Conservation (phyloP, 2,888 invertebrate genomes). For the Pheosia gnoma region DNA sequence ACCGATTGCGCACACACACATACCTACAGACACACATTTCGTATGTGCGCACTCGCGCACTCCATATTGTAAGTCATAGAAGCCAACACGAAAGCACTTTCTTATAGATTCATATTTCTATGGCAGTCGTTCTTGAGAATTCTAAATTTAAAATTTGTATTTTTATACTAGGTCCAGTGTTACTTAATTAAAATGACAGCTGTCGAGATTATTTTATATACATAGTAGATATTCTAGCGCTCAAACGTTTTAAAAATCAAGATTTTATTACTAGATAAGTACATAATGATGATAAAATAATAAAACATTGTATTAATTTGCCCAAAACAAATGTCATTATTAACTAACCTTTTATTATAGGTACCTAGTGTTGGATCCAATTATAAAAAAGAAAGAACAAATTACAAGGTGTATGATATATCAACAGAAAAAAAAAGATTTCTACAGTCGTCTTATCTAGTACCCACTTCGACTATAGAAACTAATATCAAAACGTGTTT, state of each 20-base stretch:
- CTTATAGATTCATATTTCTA: conserved; percentile 16
- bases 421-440: no score
- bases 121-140: conserved; percentile 14
- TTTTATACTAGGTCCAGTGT: neutral
- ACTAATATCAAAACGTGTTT: conserved; percentile 2
- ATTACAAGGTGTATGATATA: no score
- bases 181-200: conserved; percentile 6
- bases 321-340: no score
- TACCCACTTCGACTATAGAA: neutral
- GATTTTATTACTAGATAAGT: no score
- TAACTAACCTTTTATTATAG: no score
- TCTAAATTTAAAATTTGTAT: conserved; percentile 18
- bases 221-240: neutral
- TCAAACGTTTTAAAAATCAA: no score
- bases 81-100: conserved; percentile 21
- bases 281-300: no score
- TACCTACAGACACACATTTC: conserved; percentile 60
- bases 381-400: no score
- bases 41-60: conserved; percentile 30
- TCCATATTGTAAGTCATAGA: conserved; percentile 27
- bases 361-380: no score
- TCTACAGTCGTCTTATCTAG: no score
- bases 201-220: neutral
- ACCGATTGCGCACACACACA: conserved; percentile 71
- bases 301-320: no score